Conservation (phyloP, 2,113 vertebrate genomes). For the Corythaixoides concolor region DNA sequence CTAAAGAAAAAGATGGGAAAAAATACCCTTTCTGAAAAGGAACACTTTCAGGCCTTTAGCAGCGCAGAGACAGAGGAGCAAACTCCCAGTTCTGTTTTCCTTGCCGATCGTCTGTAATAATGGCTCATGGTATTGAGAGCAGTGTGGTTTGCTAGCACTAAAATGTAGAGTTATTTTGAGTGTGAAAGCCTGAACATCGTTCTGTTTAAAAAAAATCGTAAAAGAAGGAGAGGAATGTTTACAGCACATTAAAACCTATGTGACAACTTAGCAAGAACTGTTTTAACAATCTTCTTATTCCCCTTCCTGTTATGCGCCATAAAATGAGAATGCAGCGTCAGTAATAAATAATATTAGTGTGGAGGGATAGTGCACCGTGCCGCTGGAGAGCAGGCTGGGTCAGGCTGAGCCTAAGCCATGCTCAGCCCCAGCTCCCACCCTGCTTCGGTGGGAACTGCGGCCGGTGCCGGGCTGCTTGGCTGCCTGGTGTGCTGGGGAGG, state of each 20-base stretch:
- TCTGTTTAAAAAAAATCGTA: neutral
- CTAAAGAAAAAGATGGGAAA: neutral
- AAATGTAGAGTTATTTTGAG: constrained; percentile 41
- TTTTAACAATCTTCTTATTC: constrained; percentile 57
- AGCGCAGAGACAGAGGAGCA: neutral
- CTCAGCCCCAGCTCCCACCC: neutral
- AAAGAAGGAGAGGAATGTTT: constrained; percentile 42
- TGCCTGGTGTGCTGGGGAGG: neutral
- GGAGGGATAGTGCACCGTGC: neutral
- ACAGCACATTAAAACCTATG: constrained; percentile 48
- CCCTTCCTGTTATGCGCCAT: constrained; percentile 16
- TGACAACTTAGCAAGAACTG: constrained; percentile 42
- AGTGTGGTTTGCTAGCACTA: neutral
- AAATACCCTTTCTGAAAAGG: constrained; percentile 5
- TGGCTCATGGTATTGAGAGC: neutral
- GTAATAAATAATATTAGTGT: neutral
- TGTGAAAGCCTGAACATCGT: neutral
- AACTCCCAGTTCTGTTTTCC: neutral
- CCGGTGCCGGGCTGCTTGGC: neutral
- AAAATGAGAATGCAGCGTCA: neutral
- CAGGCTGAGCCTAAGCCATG: neutral
- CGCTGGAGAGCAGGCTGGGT: neutral
- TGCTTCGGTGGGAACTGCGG: neutral
- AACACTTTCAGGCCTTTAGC: neutral
- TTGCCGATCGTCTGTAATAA: neutral